phyloP scores from a whole-genome alignment of 2,113 vertebrate genomes.

The Anthoscopus minutus region DNA sequence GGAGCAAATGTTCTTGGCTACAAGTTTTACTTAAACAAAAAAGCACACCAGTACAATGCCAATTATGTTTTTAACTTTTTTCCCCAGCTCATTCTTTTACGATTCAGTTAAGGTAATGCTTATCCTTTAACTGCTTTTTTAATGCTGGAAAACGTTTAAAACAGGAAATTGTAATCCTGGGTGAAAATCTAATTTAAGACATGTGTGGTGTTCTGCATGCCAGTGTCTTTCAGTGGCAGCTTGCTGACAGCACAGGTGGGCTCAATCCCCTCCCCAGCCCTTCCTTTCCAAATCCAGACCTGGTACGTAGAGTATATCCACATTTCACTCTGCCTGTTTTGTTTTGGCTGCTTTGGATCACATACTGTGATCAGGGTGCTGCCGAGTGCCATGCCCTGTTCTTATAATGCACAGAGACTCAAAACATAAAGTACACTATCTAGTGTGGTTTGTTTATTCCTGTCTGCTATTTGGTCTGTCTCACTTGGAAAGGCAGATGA shows the following conservation, averaged over 20 bases:
- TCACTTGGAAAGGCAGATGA: neutral
- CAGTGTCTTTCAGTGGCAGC: neutral
- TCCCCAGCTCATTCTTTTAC: neutral
- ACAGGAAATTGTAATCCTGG: neutral
- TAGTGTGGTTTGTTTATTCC: neutral
- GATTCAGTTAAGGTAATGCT: neutral
- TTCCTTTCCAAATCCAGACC: neutral
- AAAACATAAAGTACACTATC: neutral
- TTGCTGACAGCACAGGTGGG: neutral
- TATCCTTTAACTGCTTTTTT: neutral
- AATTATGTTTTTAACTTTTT: neutral
- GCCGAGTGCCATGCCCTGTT: accelerated
- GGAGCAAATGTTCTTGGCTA: neutral
- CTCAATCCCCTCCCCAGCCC: neutral
- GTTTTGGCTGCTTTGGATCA: neutral
- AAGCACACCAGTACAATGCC: neutral
- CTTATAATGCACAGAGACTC: neutral
- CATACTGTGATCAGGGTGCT: neutral
- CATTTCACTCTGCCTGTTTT: neutral
- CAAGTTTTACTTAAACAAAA: neutral
- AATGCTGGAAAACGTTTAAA: neutral
- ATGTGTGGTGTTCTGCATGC: neutral
- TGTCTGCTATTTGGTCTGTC: neutral
- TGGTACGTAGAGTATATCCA: accelerated
- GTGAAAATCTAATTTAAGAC: neutral